A percentile compares a stretch with the other conserved stretches of the same genome.
phyloP scores from a whole-genome alignment of 2,888 invertebrate species.

The Heliconius charithonia region DNA sequence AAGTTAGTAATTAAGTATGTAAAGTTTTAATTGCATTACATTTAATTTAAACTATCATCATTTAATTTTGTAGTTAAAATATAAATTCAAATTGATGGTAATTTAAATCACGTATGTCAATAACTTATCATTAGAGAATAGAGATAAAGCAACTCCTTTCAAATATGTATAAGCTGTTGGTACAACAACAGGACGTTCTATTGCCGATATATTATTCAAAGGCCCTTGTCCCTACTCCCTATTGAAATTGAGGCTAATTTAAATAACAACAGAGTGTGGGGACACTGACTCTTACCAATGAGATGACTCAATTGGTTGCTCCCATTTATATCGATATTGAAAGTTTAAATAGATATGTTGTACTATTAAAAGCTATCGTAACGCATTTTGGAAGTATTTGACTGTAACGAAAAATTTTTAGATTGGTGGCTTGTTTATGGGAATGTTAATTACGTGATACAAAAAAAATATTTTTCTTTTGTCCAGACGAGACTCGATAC shows the following conservation, averaged over 20 bases:
- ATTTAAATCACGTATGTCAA: constrained; percentile 1
- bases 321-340: constrained; percentile 21
- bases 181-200: constrained; percentile 11
- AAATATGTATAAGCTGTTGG: constrained; percentile 5
- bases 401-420: neutral
- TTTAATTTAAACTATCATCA: neutral
- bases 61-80: constrained; percentile 1
- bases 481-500: neutral
- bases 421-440: neutral
- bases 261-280: constrained; percentile 37
- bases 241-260: constrained; percentile 31
- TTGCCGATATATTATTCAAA: constrained; percentile 22
- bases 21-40: neutral
- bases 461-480: neutral
- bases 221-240: constrained; percentile 22
- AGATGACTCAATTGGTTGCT: constrained; percentile 17
- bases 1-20: constrained; percentile 2
- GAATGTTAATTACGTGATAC: neutral
- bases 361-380: neutral
- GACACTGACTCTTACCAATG: constrained; percentile 29
- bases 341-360: neutral
- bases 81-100: neutral
- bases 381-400: neutral
- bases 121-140: neutral
- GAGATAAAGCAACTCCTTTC: neutral